These are phyloP conservation scores for Narcine bancroftii DNA, from an alignment of 2,113 vertebrate genomes.

Conservation along the genomic window DNA sequence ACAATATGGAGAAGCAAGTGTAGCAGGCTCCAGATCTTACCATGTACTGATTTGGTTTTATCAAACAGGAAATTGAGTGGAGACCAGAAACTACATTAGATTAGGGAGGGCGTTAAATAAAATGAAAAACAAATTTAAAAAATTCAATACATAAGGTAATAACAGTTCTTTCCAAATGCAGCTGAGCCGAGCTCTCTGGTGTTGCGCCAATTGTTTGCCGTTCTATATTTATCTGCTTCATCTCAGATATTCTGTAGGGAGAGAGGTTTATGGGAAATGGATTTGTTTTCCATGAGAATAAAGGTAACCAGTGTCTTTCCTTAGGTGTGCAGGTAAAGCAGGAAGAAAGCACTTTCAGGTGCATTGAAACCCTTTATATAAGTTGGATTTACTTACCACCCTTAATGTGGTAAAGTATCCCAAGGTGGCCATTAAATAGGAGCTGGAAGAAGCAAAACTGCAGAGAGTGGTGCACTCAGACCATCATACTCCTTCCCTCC, in stretches of 20 bases:
- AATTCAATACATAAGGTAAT: background rate
- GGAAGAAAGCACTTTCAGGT: background rate
- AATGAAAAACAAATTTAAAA: background rate
- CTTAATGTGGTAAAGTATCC: background rate
- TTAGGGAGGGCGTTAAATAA: background rate
- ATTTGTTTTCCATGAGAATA: background rate
- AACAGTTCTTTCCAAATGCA: background rate
- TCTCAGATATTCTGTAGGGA: background rate
- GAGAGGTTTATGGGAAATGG: background rate
- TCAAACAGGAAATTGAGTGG: background rate
- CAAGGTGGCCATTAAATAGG: background rate
- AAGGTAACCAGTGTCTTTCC: background rate
- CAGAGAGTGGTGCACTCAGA: too few species aligned
- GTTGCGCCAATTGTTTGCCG: background rate
- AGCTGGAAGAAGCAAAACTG: background rate
- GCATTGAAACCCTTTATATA: background rate
- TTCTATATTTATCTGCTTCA: slow-evolving; percentile 22
- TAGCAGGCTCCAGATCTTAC: background rate
- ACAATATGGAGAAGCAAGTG: background rate
- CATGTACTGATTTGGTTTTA: background rate
- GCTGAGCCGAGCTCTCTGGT: background rate
- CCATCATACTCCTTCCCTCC: too few species aligned
- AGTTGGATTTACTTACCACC: background rate
- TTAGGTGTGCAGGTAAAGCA: background rate
- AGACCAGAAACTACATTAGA: background rate